Base-by-base conservation (phyloP, 2,113 vertebrate genomes). In the Lota lota region DNA sequence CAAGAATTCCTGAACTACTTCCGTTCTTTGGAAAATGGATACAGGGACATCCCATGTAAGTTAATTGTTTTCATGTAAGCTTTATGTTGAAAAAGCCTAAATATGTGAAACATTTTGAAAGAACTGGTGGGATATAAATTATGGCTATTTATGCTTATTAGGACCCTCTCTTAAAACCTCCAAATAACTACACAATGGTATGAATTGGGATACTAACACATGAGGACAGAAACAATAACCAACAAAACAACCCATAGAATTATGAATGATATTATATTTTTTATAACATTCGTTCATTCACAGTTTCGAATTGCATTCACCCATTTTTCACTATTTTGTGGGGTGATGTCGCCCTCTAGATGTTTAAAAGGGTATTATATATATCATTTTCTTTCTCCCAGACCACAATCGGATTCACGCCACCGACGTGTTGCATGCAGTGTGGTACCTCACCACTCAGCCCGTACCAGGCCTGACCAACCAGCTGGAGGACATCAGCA, bases 1-100 rank as follows among this genome's bases (percentile, higher is more conserved):
- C 92, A 88, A 68, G 95, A 99, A 85, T 99, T 99, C 81, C 96
- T 99, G 96, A 99, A 99, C 88, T 99, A 98, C 76, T 99, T 99
- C 84, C 95, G 97, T 60, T 96, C 96, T 58, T 88, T 99, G 93
- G 97, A 99, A 88, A 96, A 94, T 28, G 97, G 97, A 70, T 99
- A 99, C 89, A 90, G 97, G 85, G 95, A 98, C 77, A 99, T 99
- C 74, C 97, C 97, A 72, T 99, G 97, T 99, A 87, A 98, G 97
- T 95, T 47, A 8, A n/a, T n/a, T 47, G 40, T 47, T 47, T 14
- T 47, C 40, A 33, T 33, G 28, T 33, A 4, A 33, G 3, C 7
- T 33, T 33, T 33, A 33, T 33, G 28, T 33, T 33, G 7, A 33
- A 3, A 33, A 33, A 33, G 28, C 28, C 28, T 4, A 4, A 3